A percentile compares a stretch with the other conserved stretches of the same genome.
phyloP scores from a whole-genome alignment of 2,888 invertebrate species.

The Clusia tigrina region DNA sequence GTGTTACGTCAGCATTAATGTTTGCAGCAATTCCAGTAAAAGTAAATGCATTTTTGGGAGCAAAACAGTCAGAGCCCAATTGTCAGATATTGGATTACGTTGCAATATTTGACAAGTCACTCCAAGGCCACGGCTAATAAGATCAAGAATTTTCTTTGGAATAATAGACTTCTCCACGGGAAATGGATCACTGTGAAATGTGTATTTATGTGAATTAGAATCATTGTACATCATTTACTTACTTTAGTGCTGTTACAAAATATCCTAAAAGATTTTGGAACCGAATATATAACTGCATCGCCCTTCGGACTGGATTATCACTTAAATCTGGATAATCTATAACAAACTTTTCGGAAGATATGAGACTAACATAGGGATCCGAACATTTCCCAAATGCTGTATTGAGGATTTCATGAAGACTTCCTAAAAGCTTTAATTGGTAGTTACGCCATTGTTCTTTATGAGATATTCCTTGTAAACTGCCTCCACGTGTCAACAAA shows the following conservation, averaged over 20 bases:
- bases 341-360: slow-evolving; percentile 30
- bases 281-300: slow-evolving; percentile 42
- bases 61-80: slow-evolving; percentile 47
- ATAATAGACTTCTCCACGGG: slow-evolving; percentile 50
- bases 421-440: slow-evolving; percentile 46
- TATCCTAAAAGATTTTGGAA: slow-evolving; percentile 45
- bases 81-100: slow-evolving; percentile 49
- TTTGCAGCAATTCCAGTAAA: slow-evolving; percentile 46
- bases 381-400: slow-evolving; percentile 43
- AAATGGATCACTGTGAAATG: slow-evolving; percentile 54
- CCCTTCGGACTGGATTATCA: slow-evolving; percentile 45
- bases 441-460: slow-evolving; percentile 52
- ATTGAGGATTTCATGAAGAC: slow-evolving; percentile 45
- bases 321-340: slow-evolving; percentile 34
- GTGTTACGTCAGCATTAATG: slow-evolving; percentile 48
- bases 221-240: slow-evolving; percentile 6
- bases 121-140: slow-evolving; percentile 51
- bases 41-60: slow-evolving; percentile 49
- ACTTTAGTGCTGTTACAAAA: slow-evolving; percentile 44
- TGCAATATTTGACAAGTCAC: slow-evolving; percentile 46
- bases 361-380: slow-evolving; percentile 44
- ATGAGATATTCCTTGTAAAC: slow-evolving; percentile 49
- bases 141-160: slow-evolving; percentile 47
- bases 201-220: too few relatives aligned
- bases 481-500: slow-evolving; percentile 53